Evolutionary conservation across 2,113 vertebrate species (phyloP), one percentile per base, ranked within the genome.

Genomic region (Camelus bactrianus): DNA sequence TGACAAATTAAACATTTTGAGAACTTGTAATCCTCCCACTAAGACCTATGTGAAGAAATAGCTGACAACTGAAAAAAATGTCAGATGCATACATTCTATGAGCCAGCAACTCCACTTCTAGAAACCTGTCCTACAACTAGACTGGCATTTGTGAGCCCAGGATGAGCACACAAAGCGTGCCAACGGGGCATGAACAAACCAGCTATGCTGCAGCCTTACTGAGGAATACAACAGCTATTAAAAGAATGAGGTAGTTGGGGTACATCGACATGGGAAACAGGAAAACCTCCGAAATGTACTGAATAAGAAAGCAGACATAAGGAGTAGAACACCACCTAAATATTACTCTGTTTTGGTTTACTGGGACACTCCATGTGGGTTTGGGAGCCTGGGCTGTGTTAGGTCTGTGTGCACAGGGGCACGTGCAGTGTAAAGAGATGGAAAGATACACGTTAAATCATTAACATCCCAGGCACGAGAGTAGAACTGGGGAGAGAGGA

Each of bases 1-100:
- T 95, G 88, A 94, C 88, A 92, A 81, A 83, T 56, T 48, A 79
- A 83, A 85, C 60, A 76, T 75, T 70, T 93, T 35, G 52, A 94
- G 62, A 94, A 81, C 42, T 69, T 65, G 35, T 22, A 75, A 84
- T 69, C 67, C 22, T 56, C 77, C 56, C 86, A 32, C 65, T 82
- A 93, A 90, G 72, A 96, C 70, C 72, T 89, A 60, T 26, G 30
- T 32, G 56, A 75, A 92, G 50, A 92, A 91, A 73, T 79, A 89
- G 46, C 58, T 85, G 69, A 81, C 85, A 88, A 86, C 46, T 58
- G 17, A 65, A 69, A 70, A n/a, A 54, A 67, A 1, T 22, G 38
- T 30, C 52, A 80, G 5, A 80, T 81, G 52, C 32, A n/a, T 28
- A 30, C 20, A 22, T n/a, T 70, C 75, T 32, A 20, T 32, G 24